Base-by-base conservation (phyloP, 2,797 vertebrate genomes). In the Xenops minutus region DNA sequence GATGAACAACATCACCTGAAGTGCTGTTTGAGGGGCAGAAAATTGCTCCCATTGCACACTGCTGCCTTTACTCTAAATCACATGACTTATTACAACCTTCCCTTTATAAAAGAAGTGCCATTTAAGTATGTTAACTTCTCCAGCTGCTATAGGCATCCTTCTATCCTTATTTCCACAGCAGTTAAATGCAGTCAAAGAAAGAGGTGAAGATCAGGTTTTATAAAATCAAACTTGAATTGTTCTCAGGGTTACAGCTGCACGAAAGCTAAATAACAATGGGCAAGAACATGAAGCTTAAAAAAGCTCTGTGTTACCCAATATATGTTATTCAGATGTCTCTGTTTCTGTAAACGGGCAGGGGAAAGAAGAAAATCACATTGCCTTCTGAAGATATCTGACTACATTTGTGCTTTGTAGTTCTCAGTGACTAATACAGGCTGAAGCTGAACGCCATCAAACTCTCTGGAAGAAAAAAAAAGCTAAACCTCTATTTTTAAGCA, bases 1-100 rank as follows among this genome's bases (percentile, higher is more conserved):
- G 99, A 99, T 98, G 98, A 99, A 99, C 98, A 98, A 98, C 98
- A 98, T 99, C 98, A 98, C 98, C 99, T 98, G 98, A 96, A 98
- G 98, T 98, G 97, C 98, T 98, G 98, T 99, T 98, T 98, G 98
- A 98, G 97, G 98, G 99, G 98, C 98, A 98, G 98, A 98, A 99
- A 99, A 99, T 99, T 99, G 98, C 99, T 99, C 99, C 99, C 99
- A 98, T 97, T 97, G 99, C 99, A 98, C 98, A 97, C 95, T 95
- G 96, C 97, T 97, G 97, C 95, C 96, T 98, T 94, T 92, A 87
- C 97, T 97, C 88, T 95, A 90, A 95, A 97, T 98, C 98, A 98
- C 96, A 97, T 98, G 98, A 98, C 98, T 98, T 98, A 98, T 97
- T 98, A 98, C 97, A 97, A 97, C 96, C 97, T 98, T 98, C 95